Conservation (phyloP, 2,797 vertebrate genomes). For the Sebastiscus albofasciatus region DNA sequence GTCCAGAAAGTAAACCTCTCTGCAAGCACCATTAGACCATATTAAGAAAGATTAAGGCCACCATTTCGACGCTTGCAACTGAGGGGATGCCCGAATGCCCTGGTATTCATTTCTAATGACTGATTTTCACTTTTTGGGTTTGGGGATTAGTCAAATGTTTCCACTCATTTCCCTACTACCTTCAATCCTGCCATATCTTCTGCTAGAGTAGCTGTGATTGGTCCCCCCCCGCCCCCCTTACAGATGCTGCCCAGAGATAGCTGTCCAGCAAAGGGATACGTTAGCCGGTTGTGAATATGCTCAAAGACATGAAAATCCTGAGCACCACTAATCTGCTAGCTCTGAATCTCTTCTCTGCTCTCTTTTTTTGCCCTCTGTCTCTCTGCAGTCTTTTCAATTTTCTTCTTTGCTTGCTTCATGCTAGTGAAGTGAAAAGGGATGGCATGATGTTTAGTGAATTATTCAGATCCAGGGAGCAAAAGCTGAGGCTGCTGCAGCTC, state of each 20-base stretch:
- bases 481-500: conserved; percentile 34
- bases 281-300: conserved; percentile 35
- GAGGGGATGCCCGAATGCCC: conserved; percentile 31
- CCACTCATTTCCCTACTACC: conserved; percentile 13
- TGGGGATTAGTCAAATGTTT: conserved; percentile 61
- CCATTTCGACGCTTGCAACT: conserved; percentile 45
- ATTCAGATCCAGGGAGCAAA: conserved; percentile 58
- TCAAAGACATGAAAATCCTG: conserved; percentile 34
- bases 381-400: conserved; percentile 28
- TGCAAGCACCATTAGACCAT: conserved; percentile 67
- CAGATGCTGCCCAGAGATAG: conserved; percentile 35
- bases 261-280: conserved; percentile 13
- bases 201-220: conserved; percentile 10
- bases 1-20: conserved; percentile 40
- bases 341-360: conserved; percentile 32
- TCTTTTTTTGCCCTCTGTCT: not conserved
- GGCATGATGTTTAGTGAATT: conserved; percentile 66
- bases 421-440: conserved; percentile 43
- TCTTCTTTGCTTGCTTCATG: conserved; percentile 36
- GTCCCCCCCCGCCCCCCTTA: not conserved
- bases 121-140: conserved; percentile 58
- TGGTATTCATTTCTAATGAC: conserved; percentile 63
- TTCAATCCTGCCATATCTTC: not conserved
- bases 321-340: conserved; percentile 29
- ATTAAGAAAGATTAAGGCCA: conserved; percentile 74